Percentiles rank a stretch among this genome's conserved stretches.
These are phyloP conservation scores for Andrena dorsata DNA, from an alignment of 2,888 invertebrate genomes.

Conservation along the genomic window DNA sequence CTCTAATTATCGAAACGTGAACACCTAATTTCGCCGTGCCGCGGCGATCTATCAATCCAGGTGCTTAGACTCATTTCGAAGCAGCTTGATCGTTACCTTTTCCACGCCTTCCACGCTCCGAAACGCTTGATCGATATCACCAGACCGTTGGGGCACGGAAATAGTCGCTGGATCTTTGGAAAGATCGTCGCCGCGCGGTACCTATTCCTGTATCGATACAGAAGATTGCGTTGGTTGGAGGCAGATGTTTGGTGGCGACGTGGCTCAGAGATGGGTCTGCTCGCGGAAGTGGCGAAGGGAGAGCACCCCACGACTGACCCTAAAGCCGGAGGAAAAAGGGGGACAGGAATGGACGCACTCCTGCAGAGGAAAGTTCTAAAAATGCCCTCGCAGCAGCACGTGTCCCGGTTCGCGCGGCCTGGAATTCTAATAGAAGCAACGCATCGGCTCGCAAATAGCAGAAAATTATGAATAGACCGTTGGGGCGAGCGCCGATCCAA, in stretches of 20 bases:
- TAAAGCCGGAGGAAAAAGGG: conserved; percentile 16
- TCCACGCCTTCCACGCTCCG: no score
- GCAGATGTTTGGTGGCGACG: conserved; percentile 38
- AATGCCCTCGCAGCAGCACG: conserved; percentile 32
- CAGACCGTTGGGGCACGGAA: no score
- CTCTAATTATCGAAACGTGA: no score
- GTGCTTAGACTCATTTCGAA: no score
- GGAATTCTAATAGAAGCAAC: neutral
- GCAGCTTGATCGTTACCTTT: no score
- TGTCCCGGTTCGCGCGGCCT: neutral
- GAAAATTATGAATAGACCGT: conserved; percentile 21
- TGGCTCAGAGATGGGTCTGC: conserved; percentile 4
- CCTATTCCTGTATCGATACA: conserved; percentile 2
- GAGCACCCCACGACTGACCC: conserved; percentile 3
- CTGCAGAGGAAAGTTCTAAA: conserved; percentile 54
- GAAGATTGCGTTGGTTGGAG: neutral
- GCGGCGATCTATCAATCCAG: no score
- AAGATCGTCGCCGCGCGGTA: neutral
- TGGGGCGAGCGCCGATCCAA: conserved; percentile 15
- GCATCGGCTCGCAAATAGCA: conserved; percentile 14
- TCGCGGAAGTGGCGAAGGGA: conserved; percentile 45
- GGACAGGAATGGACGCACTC: conserved; percentile 7
- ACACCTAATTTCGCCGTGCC: no score
- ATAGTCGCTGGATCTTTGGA: no score
- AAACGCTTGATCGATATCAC: no score